These are phyloP conservation scores for Elegia similella DNA, from an alignment of 2,888 invertebrate genomes.

Conservation along the genomic window DNA sequence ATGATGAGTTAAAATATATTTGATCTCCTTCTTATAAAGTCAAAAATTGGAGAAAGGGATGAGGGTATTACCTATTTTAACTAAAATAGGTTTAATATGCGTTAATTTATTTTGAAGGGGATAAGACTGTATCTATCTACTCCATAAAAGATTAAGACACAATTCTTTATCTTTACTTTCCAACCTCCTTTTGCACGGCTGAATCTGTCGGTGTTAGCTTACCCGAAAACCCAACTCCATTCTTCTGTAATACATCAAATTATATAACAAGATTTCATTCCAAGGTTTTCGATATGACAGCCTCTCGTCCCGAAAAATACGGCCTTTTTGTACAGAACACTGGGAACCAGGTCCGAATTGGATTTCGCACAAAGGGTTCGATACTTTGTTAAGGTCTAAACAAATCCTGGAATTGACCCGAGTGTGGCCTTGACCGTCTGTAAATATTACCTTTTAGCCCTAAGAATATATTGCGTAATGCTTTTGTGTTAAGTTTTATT, in stretches of 20 bases:
- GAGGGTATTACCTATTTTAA: too few species aligned
- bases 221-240: not conserved
- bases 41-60: too few species aligned
- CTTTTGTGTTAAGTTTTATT: too few species aligned
- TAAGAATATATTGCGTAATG: not conserved
- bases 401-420: constrained; percentile 1
- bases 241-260: not conserved
- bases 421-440: not conserved
- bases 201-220: not conserved
- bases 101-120: too few species aligned
- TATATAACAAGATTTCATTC: not conserved
- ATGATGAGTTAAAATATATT: too few species aligned
- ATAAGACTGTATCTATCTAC: too few species aligned
- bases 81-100: too few species aligned
- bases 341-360: not conserved
- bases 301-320: not conserved
- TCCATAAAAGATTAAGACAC: too few species aligned
- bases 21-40: too few species aligned
- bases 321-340: not conserved
- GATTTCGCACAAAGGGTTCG: constrained; percentile 1
- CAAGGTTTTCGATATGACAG: not conserved
- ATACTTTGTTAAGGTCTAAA: constrained; percentile 5
- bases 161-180: too few species aligned
- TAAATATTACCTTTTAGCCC: not conserved
- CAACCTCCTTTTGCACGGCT: not conserved